Percentiles rank a stretch among this genome's conserved stretches.
These are phyloP conservation scores for Hydrotaea cyrtoneurina DNA, from an alignment of 2,888 invertebrate genomes.

Conservation along the genomic window DNA sequence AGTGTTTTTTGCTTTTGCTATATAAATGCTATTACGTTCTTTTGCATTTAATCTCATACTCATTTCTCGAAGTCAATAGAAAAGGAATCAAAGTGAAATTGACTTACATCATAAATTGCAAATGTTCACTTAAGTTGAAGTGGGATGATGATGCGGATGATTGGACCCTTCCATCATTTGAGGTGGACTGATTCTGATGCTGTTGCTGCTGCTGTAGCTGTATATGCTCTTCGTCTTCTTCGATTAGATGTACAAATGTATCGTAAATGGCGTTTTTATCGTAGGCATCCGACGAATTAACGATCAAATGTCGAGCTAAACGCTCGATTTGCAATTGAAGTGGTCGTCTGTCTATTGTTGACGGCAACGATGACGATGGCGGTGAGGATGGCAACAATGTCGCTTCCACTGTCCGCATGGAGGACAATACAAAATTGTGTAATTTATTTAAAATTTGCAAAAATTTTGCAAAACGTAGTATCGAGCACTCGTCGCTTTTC, in stretches of 20 bases:
- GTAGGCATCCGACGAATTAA: slow-evolving; percentile 67
- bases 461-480: slow-evolving; percentile 68
- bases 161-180: slow-evolving; percentile 46
- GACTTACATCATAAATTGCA: slow-evolving; percentile 71
- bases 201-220: slow-evolving; percentile 10
- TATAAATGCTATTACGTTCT: no score
- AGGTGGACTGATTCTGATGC: slow-evolving; percentile 12
- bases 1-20: no score
- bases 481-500: slow-evolving; percentile 50
- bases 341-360: slow-evolving; percentile 66
- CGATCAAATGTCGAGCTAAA: slow-evolving; percentile 70
- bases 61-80: background rate
- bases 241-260: slow-evolving; percentile 65
- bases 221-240: slow-evolving; percentile 67
- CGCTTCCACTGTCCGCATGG: no score
- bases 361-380: slow-evolving; percentile 50
- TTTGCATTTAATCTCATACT: no score
- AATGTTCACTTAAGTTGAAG: slow-evolving; percentile 59
- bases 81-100: slow-evolving; percentile 63
- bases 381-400: background rate
- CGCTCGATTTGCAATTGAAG: slow-evolving; percentile 75
- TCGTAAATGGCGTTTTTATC: slow-evolving; percentile 72
- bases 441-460: slow-evolving; percentile 74
- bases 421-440: slow-evolving; percentile 66
- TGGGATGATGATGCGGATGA: slow-evolving; percentile 39